These are phyloP conservation scores for rabbit (Oryctolagus cuniculus) DNA, from an alignment of 2,113 vertebrate genomes.

Conservation along the genomic window mOryCun1.1 NC_091442.1:18313001-18313500, in stretches of 20 bases:
- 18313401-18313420: background rate
- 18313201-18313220: background rate
- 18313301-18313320: background rate
- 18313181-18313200: background rate
- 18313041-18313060: background rate
- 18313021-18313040: background rate
- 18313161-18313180: conserved; percentile 29
- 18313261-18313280: background rate
- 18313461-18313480: background rate
- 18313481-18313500: background rate
- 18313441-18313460: background rate
- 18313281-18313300: background rate
- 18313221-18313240: background rate
- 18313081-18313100: background rate
- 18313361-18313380: background rate
- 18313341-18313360: background rate
- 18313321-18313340: background rate
- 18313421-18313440: background rate
- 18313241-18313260: background rate
- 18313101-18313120: background rate
- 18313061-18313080: background rate
- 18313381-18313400: background rate
- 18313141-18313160: background rate
- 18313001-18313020: background rate
- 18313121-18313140: background rate